phyloP scores from a whole-genome alignment of 1,140 invertebrate genomes.

The Philopotamus ludificatus region DNA sequence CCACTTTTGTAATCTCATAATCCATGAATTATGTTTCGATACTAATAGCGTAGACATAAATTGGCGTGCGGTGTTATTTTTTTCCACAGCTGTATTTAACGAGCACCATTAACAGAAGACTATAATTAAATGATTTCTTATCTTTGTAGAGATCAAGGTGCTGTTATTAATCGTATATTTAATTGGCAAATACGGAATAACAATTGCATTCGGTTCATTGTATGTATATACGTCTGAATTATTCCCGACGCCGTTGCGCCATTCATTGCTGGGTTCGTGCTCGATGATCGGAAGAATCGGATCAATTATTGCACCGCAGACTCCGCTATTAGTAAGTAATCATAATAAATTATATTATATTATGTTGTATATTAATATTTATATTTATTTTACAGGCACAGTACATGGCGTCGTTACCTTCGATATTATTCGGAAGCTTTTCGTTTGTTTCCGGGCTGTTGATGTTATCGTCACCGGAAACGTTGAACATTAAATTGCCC shows the following conservation, averaged over 20 bases:
- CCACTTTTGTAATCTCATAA: too few species aligned
- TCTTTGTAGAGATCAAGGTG: constrained; percentile 45
- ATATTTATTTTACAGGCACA: constrained; percentile 43
- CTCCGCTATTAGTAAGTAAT: constrained; percentile 56
- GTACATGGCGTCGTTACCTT: constrained; percentile 56
- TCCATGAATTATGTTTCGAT: too few species aligned
- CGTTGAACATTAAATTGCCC: constrained; percentile 64
- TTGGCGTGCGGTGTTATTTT: too few species aligned
- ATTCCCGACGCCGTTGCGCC: constrained; percentile 68
- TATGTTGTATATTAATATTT: not conserved
- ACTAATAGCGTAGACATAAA: too few species aligned
- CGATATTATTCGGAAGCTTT: constrained; percentile 65
- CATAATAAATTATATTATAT: constrained; percentile 7
- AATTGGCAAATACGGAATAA: constrained; percentile 66
- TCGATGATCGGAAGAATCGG: constrained; percentile 71
- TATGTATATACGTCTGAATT: constrained; percentile 73
- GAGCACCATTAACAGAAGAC: too few species aligned
- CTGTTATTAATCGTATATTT: constrained; percentile 63
- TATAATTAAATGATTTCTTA: too few species aligned
- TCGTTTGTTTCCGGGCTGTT: constrained; percentile 61
- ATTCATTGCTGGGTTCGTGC: constrained; percentile 64
- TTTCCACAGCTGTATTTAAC: too few species aligned
- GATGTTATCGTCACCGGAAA: constrained; percentile 69
- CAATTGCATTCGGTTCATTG: constrained; percentile 62
- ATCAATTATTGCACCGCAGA: constrained; percentile 69